A percentile compares a stretch with the other conserved stretches of the same genome.
phyloP scores from a whole-genome alignment of 2,888 invertebrate genomes.

The Panzeria rudis region DNA sequence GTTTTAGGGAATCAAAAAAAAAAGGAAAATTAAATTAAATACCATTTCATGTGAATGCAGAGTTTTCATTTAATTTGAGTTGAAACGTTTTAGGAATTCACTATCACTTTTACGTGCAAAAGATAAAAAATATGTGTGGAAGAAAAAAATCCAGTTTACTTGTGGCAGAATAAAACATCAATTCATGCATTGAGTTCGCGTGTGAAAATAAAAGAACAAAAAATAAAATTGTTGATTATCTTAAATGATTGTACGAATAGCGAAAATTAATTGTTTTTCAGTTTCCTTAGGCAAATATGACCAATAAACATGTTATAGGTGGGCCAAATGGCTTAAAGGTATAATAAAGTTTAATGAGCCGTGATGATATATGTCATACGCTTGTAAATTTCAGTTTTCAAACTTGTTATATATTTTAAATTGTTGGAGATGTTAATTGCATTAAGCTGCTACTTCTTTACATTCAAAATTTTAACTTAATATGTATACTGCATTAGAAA shows the following conservation, averaged over 20 bases:
- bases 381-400: too few species aligned
- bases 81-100: conserved; percentile 46
- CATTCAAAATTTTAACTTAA: too few species aligned
- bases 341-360: conserved; percentile 22
- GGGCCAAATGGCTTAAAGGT: conserved; percentile 3
- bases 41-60: conserved; percentile 13
- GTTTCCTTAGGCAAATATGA: conserved; percentile 18
- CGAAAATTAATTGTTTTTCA: conserved; percentile 36
- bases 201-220: conserved; percentile 35
- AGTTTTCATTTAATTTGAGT: conserved; percentile 49
- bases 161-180: conserved; percentile 7
- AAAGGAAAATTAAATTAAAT: background rate
- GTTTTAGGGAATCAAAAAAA: background rate
- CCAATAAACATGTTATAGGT: conserved; percentile 19
- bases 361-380: conserved; percentile 16
- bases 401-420: too few species aligned
- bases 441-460: too few species aligned
- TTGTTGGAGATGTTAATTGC: too few species aligned
- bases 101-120: conserved; percentile 15
- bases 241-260: conserved; percentile 26
- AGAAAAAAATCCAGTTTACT: background rate
- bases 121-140: conserved; percentile 12
- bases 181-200: conserved; percentile 44
- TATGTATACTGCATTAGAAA: too few species aligned
- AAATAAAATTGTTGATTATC: conserved; percentile 45